Base-by-base conservation (phyloP, 2,797 vertebrate genomes). In the Crocodylus rhombifer region DNA sequence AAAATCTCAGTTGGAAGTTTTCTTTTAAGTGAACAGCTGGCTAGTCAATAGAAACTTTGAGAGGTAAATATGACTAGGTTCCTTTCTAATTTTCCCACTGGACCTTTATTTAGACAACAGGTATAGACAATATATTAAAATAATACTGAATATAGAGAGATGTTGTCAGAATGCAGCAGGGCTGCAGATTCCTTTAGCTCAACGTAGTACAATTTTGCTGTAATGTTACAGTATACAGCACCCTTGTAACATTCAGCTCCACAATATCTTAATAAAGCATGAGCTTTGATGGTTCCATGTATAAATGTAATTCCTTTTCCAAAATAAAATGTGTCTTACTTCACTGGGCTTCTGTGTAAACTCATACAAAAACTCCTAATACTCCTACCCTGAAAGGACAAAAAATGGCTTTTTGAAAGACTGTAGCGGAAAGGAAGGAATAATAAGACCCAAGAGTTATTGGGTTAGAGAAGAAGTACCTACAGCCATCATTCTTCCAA, bases 311-410 rank as follows among this genome's bases (percentile, higher is more conserved):
- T 95, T 90, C 80, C 89, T 88, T 61, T 60, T 90, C 91, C 82
- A 84, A 87, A 93, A 86, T 80, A 77, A 88, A 63, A 51, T 90
- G 67, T 78, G 93, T 91, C 91, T 94, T 92, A 80, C 89, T 95
- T 94, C 95, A 89, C 76, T 91, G 88, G 64, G 91, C 96, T 67
- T 93, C 91, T 94, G 86, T 76, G 26, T 94, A 91, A 89, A 90
- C 88, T 95, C 92, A 86, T 71, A 87, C 69, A 84, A 95, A 96
- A 82, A 91, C 91, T 63, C 93, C 89, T 75, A 26, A 77, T 63
- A 74, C 56, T 85, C 23, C 58, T 93, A 55, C 81, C 86, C 1
- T 0, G 23, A 30, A 20, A 90, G 75, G 94, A 87, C 36, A 86
- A 51, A 81, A 83, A 90, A 62, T 61, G n/a, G 6, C 57, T 91